Evolutionary conservation across 2,888 invertebrate genomes (phyloP).

Genomic region (Conistra vaccinii): DNA sequence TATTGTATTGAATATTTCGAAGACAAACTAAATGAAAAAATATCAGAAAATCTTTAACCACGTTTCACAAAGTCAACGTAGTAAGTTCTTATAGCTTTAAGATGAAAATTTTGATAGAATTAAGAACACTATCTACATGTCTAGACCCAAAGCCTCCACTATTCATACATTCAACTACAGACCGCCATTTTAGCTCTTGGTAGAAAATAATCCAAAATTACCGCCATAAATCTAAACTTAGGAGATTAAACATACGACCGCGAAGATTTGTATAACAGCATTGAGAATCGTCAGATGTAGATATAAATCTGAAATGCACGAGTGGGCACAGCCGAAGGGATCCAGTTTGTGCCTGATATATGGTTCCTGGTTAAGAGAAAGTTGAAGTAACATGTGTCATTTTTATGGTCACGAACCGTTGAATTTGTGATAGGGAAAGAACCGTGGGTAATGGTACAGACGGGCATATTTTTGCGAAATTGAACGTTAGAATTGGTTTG

Average conservation of each 20-base stretch:
- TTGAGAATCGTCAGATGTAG: conserved; percentile 53
- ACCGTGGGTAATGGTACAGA: conserved; percentile 58
- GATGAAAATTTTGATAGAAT: neutral
- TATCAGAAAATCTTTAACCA: neutral
- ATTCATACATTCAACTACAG: neutral
- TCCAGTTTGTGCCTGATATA: conserved; percentile 67
- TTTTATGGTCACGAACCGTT: conserved; percentile 61
- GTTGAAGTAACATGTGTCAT: conserved; percentile 65
- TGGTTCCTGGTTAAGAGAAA: conserved; percentile 59
- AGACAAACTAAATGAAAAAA: neutral
- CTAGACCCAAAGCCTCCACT: neutral
- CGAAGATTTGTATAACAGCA: conserved; percentile 48
- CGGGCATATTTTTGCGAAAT: conserved; percentile 58
- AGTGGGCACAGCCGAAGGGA: conserved; percentile 54
- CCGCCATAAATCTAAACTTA: conserved; percentile 43
- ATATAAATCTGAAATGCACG: conserved; percentile 70
- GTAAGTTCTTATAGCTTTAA: neutral
- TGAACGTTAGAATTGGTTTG: conserved; percentile 55
- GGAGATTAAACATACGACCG: conserved; percentile 48
- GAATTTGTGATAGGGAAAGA: conserved; percentile 57
- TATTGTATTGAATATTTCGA: neutral
- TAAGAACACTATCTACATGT: neutral
- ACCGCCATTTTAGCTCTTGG: neutral
- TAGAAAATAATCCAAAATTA: conserved; percentile 36
- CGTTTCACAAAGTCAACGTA: neutral